Base-by-base conservation (phyloP, 2,888 invertebrate species). In the Scaptomyza polygonia region DNA sequence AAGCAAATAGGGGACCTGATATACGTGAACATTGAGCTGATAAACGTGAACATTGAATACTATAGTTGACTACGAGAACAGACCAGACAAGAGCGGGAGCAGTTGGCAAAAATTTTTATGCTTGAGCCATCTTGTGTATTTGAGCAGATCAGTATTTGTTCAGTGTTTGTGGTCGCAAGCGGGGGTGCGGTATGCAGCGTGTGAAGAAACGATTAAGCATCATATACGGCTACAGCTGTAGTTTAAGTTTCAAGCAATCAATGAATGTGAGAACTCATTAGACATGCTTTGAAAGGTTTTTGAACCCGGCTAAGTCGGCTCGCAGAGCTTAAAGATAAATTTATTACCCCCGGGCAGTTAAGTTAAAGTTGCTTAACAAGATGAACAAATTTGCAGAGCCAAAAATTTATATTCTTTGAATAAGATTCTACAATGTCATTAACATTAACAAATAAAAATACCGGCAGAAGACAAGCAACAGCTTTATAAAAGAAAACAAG, bases 261-360 rank as follows among this genome's bases (percentile, higher is more conserved):
- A 77, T 80, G 65, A 53, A 73, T 67, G 62, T 59, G 67, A 74
- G 48, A 77, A 67, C 80, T 83, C 86, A 83, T 77, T 81, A 81
- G 75, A 79, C 86, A 82, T 70, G 77, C 69, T 77, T 72, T 43
- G 68, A 82, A 82, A 83, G 88, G 88, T 82, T 86, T 79, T 85
- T 87, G 82, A 83, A 85, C 82, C 68, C 86, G 66, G 34, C 36
- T 18, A 58, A 63, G 43, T 58, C 27, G n/a, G 8, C 36, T 29
- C 25, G 30, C 32, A 12, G 40, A 47, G 55, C 56, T 8, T 14
- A 43, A 44, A 44, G 57, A 21, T 64, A 14, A 61, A 66, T 57
- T 51, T 54, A 72, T 61, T 62, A 58, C 58, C 77, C 58, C 49
- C 73, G 55, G 73, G 72, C 73, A 14, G 40, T 21, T 25, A 27